Conservation (phyloP, 2,113 vertebrate genomes). For the Telmatochromis sp. region DNA sequence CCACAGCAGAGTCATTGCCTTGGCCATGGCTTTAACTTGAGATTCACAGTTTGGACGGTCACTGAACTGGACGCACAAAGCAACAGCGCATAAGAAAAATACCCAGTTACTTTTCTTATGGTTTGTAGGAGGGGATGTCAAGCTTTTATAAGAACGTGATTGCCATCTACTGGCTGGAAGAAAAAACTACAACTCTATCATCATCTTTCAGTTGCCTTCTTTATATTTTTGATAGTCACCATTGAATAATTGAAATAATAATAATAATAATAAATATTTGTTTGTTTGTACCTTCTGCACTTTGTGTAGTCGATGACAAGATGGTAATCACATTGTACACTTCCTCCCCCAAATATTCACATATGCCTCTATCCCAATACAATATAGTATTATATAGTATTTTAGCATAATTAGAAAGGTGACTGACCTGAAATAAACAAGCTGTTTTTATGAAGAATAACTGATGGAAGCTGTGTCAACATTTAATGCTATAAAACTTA, state of each 20-base stretch:
- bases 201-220: fast-evolving
- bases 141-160: too few species aligned
- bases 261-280: not conserved
- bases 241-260: not conserved
- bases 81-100: fast-evolving
- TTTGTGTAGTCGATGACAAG: not conserved
- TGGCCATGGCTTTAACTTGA: not conserved
- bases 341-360: not conserved
- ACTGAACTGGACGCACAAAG: fast-evolving
- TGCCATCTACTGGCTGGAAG: not conserved
- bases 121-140: not conserved
- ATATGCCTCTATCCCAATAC: not conserved
- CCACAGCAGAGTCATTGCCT: not conserved
- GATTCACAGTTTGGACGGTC: not conserved
- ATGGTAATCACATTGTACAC: not conserved
- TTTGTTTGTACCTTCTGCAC: not conserved
- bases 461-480: fast-evolving
- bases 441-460: not conserved
- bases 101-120: not conserved
- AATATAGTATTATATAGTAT: not conserved
- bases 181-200: fast-evolving
- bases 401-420: not conserved
- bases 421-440: not conserved
- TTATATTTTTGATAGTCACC: not conserved
- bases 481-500: fast-evolving